A percentile compares a stretch with the other conserved stretches of the same genome.
Evolutionary conservation across 2,797 vertebrate genomes (phyloP).

Genomic region (Caiman crocodilus): DNA sequence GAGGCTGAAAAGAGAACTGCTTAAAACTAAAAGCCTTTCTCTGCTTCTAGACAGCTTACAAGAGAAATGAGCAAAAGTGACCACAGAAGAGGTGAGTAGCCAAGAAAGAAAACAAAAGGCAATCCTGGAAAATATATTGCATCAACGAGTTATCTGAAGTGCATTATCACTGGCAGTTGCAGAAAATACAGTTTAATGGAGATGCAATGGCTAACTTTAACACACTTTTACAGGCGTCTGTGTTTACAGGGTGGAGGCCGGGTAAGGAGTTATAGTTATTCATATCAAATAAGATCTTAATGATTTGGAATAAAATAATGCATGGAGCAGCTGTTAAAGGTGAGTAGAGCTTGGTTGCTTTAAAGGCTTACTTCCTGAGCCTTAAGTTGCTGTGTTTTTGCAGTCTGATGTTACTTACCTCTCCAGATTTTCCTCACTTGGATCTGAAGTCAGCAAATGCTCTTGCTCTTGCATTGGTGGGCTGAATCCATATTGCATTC

Average conservation of each 20-base stretch:
- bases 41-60: constrained; percentile 86
- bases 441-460: background rate
- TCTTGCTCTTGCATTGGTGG: background rate
- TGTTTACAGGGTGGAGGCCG: background rate
- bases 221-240: background rate
- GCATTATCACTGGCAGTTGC: constrained; percentile 1
- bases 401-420: background rate
- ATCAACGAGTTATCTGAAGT: constrained; percentile 72
- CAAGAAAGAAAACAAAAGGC: constrained; percentile 82
- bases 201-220: constrained; percentile 20
- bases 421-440: background rate
- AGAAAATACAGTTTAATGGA: constrained; percentile 53
- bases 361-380: background rate
- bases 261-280: constrained; percentile 14
- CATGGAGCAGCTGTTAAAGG: rapidly evolving
- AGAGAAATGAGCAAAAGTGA: constrained; percentile 86
- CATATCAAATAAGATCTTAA: background rate
- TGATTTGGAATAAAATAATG: background rate
- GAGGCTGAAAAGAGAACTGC: constrained; percentile 80
- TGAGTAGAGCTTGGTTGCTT: background rate
- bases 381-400: background rate
- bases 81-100: constrained; percentile 65
- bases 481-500: too few species aligned
- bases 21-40: constrained; percentile 85
- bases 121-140: constrained; percentile 63